phyloP scores from a whole-genome alignment of 2,888 invertebrate genomes.

The Orchesellides sinensis region DNA sequence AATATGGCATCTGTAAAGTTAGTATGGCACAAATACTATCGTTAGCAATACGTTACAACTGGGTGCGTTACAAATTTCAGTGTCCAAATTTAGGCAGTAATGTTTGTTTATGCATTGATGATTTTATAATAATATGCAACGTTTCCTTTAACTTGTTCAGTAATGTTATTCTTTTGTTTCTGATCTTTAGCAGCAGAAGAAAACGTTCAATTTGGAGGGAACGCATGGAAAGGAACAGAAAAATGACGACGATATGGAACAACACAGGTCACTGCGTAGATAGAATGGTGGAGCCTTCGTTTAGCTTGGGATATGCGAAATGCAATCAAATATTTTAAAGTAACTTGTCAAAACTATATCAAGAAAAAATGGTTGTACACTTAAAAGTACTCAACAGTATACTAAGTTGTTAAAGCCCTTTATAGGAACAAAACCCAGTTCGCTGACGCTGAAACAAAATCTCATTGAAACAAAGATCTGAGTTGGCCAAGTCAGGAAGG shows the following conservation, averaged over 20 bases:
- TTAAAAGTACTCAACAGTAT: not conserved
- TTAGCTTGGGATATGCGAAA: conserved; percentile 42
- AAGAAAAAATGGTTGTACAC: not conserved
- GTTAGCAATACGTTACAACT: too few species aligned
- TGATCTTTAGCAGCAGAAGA: conserved; percentile 5
- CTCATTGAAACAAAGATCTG: too few species aligned
- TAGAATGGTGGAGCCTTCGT: conserved; percentile 59
- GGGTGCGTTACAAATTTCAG: too few species aligned
- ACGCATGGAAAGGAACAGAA: conserved; percentile 17
- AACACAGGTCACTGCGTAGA: conserved; percentile 56
- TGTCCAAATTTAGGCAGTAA: too few species aligned
- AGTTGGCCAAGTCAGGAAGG: too few species aligned
- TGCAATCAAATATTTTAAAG: conserved; percentile 41
- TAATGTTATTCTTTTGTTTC: not conserved
- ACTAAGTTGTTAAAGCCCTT: too few species aligned
- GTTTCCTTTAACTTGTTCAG: not conserved
- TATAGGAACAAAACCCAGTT: too few species aligned
- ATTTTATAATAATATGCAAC: not conserved
- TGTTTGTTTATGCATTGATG: not conserved
- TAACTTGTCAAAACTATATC: too few species aligned
- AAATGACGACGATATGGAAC: conserved; percentile 58
- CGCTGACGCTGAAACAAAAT: too few species aligned
- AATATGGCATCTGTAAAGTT: not conserved
- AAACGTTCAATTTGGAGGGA: conserved; percentile 54
- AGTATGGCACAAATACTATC: too few species aligned